Conservation (phyloP, 1,140 invertebrate genomes). For the Ptiloglossa arizonensis region DNA sequence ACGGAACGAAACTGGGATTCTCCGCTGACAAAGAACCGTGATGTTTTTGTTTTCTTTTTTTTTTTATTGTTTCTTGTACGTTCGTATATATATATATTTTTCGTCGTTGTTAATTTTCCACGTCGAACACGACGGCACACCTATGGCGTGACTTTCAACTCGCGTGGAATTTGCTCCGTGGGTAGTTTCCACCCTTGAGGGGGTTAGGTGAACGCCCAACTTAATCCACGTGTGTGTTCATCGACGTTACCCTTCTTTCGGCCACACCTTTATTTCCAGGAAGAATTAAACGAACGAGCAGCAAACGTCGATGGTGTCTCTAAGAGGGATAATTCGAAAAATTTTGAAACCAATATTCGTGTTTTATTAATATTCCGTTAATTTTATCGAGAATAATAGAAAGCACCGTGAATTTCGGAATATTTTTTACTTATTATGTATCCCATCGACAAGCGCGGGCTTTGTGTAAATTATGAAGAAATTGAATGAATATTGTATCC, state of each 20-base stretch:
- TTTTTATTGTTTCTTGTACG: no score
- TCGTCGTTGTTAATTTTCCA: background rate
- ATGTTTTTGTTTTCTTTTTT: no score
- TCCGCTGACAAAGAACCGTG: background rate
- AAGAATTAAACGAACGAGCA: slow-evolving; percentile 47
- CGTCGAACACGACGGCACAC: slow-evolving; percentile 43
- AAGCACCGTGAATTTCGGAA: no score
- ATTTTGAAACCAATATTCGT: no score
- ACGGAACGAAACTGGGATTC: background rate
- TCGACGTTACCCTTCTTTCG: background rate
- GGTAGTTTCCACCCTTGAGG: slow-evolving; percentile 23
- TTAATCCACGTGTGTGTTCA: slow-evolving; percentile 23
- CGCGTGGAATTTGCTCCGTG: slow-evolving; percentile 18
- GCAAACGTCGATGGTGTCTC: no score
- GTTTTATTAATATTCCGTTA: no score
- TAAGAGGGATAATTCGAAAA: no score
- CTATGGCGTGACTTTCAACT: slow-evolving; percentile 47
- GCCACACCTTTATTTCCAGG: slow-evolving; percentile 37
- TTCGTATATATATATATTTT: background rate
- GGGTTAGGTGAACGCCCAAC: slow-evolving; percentile 35
- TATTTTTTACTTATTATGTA: no score
- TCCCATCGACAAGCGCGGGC: no score
- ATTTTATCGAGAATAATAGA: no score
- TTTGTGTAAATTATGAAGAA: no score
- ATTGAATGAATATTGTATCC: no score